Conservation (phyloP, 2,888 invertebrate species). For the Marasmarcha lunaedactyla region DNA sequence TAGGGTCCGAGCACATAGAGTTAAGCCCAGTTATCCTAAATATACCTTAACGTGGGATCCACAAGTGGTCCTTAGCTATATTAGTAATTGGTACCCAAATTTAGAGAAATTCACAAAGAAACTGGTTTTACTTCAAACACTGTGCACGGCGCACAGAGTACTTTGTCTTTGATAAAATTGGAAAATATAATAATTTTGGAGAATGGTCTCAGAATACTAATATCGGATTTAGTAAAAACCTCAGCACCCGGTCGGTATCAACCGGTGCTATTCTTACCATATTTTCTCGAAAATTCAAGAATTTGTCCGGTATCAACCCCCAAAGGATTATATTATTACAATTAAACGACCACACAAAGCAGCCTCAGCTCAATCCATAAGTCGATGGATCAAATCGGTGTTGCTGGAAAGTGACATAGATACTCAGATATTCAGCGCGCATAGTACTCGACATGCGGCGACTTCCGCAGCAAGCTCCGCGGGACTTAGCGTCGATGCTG, state of each 20-base stretch:
- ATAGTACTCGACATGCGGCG: background rate
- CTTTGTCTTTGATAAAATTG: background rate
- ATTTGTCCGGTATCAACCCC: background rate
- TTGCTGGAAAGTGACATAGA: constrained; percentile 1
- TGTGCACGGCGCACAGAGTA: background rate
- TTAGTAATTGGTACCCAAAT: background rate
- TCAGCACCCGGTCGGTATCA: background rate
- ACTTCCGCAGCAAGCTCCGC: background rate
- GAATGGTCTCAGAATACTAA: background rate
- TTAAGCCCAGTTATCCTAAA: too few species aligned
- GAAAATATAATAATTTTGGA: too few species aligned
- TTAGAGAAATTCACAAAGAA: constrained; percentile 1
- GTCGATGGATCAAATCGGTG: constrained; percentile 8
- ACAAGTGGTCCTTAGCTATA: background rate
- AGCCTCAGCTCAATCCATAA: too few species aligned
- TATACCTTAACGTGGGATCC: too few species aligned
- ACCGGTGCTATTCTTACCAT: background rate
- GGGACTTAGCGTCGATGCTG: background rate
- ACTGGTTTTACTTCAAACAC: background rate
- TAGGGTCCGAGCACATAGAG: too few species aligned
- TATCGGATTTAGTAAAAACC: background rate
- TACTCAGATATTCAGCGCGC: background rate
- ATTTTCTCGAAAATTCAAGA: background rate
- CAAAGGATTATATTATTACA: too few species aligned
- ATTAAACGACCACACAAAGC: too few species aligned